Conservation (phyloP, 2,888 invertebrate species). For the Chalcosyrphus nemorum region DNA sequence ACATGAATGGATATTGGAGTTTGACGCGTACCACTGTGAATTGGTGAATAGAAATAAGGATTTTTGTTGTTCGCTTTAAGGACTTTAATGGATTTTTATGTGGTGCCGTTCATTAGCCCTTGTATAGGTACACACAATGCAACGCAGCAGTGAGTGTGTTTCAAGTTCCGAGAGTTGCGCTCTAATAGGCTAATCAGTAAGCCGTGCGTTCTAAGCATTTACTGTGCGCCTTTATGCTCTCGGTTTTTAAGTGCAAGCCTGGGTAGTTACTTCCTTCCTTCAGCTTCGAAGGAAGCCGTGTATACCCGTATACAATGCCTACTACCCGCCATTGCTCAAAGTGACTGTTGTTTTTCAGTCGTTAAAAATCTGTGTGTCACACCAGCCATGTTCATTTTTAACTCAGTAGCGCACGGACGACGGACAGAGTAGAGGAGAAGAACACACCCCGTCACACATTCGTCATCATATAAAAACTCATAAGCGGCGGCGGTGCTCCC, state of each 20-base stretch:
- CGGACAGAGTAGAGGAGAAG: conserved; percentile 9
- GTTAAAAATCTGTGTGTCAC: conserved; percentile 61
- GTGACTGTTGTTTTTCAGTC: conserved; percentile 72
- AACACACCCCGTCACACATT: conserved; percentile 50
- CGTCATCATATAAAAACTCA: conserved; percentile 44
- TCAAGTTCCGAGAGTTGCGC: conserved; percentile 61
- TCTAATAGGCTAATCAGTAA: conserved; percentile 64
- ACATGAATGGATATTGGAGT: conserved; percentile 46
- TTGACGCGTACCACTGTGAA: conserved; percentile 60
- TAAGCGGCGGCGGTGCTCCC: conserved; percentile 39
- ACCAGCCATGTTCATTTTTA: conserved; percentile 67
- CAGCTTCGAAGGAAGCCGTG: not conserved
- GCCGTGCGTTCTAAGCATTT: conserved; percentile 55
- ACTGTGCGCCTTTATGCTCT: conserved; percentile 19
- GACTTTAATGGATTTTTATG: conserved; percentile 70
- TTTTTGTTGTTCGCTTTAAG: conserved; percentile 27
- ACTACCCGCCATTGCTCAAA: conserved; percentile 56
- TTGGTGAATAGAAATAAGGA: conserved; percentile 11
- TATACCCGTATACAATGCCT: not conserved
- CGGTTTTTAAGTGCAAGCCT: conserved; percentile 63
- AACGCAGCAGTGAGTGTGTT: conserved; percentile 33
- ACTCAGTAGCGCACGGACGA: no score
- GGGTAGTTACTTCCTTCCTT: conserved; percentile 71
- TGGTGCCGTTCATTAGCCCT: conserved; percentile 68
- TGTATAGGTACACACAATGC: conserved; percentile 28